Percentiles rank a stretch among this genome's conserved stretches.
phyloP scores from a whole-genome alignment of 2,797 vertebrate genomes.

The Luscinia megarhynchos region DNA sequence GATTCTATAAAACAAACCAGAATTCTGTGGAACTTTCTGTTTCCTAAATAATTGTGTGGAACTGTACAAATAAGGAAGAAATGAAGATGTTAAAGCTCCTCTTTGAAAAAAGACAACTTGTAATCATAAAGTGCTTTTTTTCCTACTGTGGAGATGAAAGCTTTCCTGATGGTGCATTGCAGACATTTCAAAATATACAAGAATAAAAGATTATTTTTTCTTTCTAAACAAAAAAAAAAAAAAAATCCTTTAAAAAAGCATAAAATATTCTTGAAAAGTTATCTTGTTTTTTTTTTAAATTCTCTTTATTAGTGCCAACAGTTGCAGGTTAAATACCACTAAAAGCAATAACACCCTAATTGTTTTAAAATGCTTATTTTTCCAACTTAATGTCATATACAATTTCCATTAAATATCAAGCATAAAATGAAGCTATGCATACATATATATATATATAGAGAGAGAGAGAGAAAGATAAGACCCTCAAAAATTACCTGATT shows the following conservation, averaged over 20 bases:
- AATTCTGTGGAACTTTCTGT: background rate
- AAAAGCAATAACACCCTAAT: background rate
- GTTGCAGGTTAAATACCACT: background rate
- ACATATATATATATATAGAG: no score
- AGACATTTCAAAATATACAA: background rate
- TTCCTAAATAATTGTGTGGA: background rate
- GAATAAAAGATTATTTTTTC: background rate
- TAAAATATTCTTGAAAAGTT: background rate
- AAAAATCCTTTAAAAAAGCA: background rate
- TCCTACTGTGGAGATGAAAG: background rate
- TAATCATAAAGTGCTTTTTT: background rate
- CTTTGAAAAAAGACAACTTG: background rate
- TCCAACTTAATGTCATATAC: background rate
- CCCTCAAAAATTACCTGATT: accelerated
- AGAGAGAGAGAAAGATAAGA: background rate
- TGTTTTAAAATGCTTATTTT: background rate
- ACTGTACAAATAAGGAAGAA: background rate
- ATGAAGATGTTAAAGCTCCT: background rate
- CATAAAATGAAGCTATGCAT: background rate
- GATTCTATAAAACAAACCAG: background rate
- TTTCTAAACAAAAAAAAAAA: background rate
- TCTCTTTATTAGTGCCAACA: background rate
- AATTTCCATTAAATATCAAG: background rate
- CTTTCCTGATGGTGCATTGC: background rate
- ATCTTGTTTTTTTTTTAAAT: accelerated